Conservation (phyloP, 2,888 invertebrate genomes). For the Sisyra nigra region DNA sequence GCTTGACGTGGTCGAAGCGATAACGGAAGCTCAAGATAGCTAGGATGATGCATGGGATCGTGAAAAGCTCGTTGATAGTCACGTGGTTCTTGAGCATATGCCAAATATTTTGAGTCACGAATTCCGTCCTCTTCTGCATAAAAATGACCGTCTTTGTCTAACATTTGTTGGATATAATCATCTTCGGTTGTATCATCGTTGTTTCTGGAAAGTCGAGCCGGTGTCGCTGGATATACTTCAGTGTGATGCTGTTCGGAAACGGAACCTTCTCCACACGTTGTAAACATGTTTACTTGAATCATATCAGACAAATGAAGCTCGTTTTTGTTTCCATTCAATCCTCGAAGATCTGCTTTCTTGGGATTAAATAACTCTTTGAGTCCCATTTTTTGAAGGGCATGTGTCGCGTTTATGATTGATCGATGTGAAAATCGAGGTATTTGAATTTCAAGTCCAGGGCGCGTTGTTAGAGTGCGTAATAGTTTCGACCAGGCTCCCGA, state of each 20-base stretch:
- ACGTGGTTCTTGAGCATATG: constrained; percentile 32
- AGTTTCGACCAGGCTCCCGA: constrained; percentile 58
- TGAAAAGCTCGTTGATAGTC: constrained; percentile 54
- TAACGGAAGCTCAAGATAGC: constrained; percentile 39
- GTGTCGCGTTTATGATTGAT: constrained; percentile 66
- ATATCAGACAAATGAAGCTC: constrained; percentile 73
- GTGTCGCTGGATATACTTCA: constrained; percentile 64
- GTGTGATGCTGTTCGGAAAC: constrained; percentile 51
- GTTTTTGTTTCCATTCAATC: constrained; percentile 62
- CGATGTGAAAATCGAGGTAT: constrained; percentile 71
- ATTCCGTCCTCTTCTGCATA: constrained; percentile 18
- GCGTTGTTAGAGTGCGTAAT: constrained; percentile 53
- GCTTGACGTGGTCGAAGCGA: constrained; percentile 56
- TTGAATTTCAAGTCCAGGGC: constrained; percentile 65
- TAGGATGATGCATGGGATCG: constrained; percentile 41
- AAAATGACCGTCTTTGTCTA: constrained; percentile 24
- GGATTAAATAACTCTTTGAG: constrained; percentile 62
- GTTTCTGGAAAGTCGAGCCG: constrained; percentile 17
- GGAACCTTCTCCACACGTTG: constrained; percentile 61
- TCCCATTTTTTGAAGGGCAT: constrained; percentile 65
- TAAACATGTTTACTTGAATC: constrained; percentile 67
- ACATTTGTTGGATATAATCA: constrained; percentile 20
- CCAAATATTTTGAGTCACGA: constrained; percentile 17
- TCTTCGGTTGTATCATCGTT: constrained; percentile 17
- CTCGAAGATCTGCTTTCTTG: constrained; percentile 63